Base-by-base conservation (phyloP, 1,140 invertebrate genomes). In the Lerema accius region DNA sequence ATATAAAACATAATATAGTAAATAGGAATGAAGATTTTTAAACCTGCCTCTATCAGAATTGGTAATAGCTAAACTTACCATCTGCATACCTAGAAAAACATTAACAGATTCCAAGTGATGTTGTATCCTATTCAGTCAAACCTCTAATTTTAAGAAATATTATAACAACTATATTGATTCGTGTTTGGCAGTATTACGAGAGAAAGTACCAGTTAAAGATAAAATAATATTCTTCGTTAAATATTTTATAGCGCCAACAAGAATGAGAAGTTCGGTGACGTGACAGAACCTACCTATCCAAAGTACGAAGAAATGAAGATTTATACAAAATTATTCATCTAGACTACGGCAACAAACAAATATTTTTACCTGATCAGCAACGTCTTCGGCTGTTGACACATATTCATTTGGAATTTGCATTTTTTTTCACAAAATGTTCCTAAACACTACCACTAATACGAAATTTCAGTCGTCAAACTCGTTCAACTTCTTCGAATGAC, bases 371-470 rank as follows among this genome's bases (percentile, higher is more conserved):
- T 98, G 96, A 92, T 99, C 98, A 59, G 97, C 97, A 77, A 98
- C 92, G 91, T 99, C 97, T 92, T 99, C 97, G 39, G 97, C 97
- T 84, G 95, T 96, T 63, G 96, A 94, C 78, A 98, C 92, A 81
- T 97, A 94, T 93, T 98, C 96, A 90, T 95, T 96, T 88, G 96
- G 95, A 91, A 94, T 94, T 92, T 94, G 94, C 95, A 96, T 96
- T 91, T 93, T 49, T 23, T 60, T 94, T 72, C 62, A 75, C 67
- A 63, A 68, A 65, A 70, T 76, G 74, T 69, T 73, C 80, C 83
- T 73, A 71, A 75, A 67, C 79, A 86, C 83, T 80, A 80, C 68
- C 79, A 87, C 78, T 63, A 70, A 80, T 82, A 80, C 66, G 49
- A 74, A 83, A 82, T 84, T 80, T 81, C 71, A 85, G 71, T 71